These are phyloP conservation scores for Parapristionchus giblindavisi DNA, from an alignment of 2,888 invertebrate species.

Conservation along the genomic window DNA sequence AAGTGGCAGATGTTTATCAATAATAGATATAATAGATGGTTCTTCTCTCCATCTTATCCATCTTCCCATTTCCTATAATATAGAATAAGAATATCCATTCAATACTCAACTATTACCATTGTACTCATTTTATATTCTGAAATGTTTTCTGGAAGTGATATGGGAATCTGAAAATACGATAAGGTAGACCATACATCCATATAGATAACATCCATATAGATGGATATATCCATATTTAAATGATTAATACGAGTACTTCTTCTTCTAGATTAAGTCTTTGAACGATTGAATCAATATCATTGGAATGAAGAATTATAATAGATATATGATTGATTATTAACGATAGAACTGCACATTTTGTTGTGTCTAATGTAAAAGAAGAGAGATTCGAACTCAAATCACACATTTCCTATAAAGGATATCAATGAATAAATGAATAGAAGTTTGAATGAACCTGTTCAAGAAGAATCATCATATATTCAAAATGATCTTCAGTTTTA, in stretches of 20 bases:
- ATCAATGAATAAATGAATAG: neutral
- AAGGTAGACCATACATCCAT: too few species aligned
- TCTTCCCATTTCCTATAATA: conserved; percentile 42
- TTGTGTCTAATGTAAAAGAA: neutral
- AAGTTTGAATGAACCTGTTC: neutral
- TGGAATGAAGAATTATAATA: neutral
- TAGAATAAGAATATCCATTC: neutral
- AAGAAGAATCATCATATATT: neutral
- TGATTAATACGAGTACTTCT: neutral
- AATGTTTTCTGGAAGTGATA: conserved; percentile 41
- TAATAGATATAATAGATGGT: conserved; percentile 48
- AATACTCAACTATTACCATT: conserved; percentile 24
- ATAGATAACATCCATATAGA: too few species aligned
- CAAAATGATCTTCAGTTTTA: neutral
- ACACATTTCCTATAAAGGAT: conserved; percentile 13
- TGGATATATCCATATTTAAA: conserved; percentile 23
- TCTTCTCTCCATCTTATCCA: conserved; percentile 54
- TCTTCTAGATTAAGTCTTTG: neutral
- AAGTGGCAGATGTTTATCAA: conserved; percentile 53
- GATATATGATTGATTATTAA: conserved; percentile 39
- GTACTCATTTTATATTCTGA: conserved; percentile 41
- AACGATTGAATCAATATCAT: neutral
- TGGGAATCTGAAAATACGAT: conserved; percentile 37
- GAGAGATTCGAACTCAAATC: conserved; percentile 1
- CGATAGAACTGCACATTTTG: conserved; percentile 6